Base-by-base conservation (phyloP, 2,888 invertebrate genomes). In the Latrodectus hesperus region DNA sequence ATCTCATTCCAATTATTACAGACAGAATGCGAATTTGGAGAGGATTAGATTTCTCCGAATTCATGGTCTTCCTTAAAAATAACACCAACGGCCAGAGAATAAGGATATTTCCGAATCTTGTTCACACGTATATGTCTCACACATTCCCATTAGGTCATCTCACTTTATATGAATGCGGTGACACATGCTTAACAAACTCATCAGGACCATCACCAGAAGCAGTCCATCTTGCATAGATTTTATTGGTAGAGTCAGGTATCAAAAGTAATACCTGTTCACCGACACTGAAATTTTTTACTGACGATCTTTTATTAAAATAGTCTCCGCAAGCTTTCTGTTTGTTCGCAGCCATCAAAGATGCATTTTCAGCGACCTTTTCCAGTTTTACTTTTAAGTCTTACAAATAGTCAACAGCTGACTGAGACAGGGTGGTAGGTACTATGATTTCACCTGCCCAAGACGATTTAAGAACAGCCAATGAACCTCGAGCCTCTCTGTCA, bases 121-220 rank as follows among this genome's bases (percentile, higher is more conserved):
- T 74, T 74, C 55, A 74, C 16, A 11, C 51, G 71, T 17, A 49
- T 3, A n/a, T 72, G 51, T 22, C 22, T 22, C 16, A 26, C 16
- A 26, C n/a, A 17, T 72, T 72, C n/a, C 71, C 71, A 51, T 72
- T n/a, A n/a, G 71, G 71, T 51, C 49, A 72, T 51, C 51, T 72
- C 16, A 51, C 51, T 11, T 22, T 22, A n/a, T 51, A 51, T 9
- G 51, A 51, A 0, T 72, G 72, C 16, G 17, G 51, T 14, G 71
- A 17, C 49, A 1, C 1, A 51, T 72, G 52, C 51, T 51, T 52
- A 52, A 72, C 8, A 17, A 49, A 16, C n/a, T 72, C 17, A 9
- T 9, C 51, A 9, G 14, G 49, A 14, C 14, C 71, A 49, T 6
- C 16, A 11, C 51, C 17, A 17, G 10, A 3, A 51, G 72, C 8